Base-by-base conservation (phyloP, 2,113 vertebrate species). In the Xiphophorus couchianus region DNA sequence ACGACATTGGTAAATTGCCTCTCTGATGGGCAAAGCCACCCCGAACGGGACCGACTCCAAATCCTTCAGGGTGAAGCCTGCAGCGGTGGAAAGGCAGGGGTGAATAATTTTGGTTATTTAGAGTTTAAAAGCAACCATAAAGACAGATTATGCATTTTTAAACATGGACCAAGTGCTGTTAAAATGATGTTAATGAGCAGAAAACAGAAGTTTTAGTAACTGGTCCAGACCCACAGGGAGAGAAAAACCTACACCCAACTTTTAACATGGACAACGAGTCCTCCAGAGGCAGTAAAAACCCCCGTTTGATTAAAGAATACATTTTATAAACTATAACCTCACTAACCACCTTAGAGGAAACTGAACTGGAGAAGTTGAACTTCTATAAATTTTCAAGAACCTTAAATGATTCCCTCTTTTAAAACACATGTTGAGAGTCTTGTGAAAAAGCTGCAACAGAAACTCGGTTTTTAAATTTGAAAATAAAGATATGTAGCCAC, bases 41-140 rank as follows among this genome's bases (percentile, higher is more conserved):
- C 98, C 98, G 69, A 98, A 99, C 0, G 98, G 98, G 39, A 98
- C 96, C 0, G 97, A 96, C 89, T 98, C 98, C 92, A 99, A 90
- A 89, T 99, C 97, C 86, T 97, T 96, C 73, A 98, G 84, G 14
- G 96, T 97, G 88, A 99, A 99, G 37, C 96, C 98, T 99, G 54
- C 48, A 79, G 29, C 30, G 39, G 42, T 9, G 0, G 79, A 64
- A 70, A 31, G 1, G 71, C 11, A 25, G 10, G 3, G 12, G 48
- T 4, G 10, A 58, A 68, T n/a, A 7, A n/a, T 35, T 37, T 51
- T 69, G 67, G 28, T 19, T 28, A 42, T 58, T 22, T 29, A 1
- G 35, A 1, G 8, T 19, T 29, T 17, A 42, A 25, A 31, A 61
- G 11, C 27, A 14, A 25, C 19, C 4, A 25, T 29, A 5, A 62